A percentile compares a stretch with the other conserved stretches of the same genome.
Conservation (phyloP, 2,113 vertebrate genomes). For the Tapirus terrestris region DNA sequence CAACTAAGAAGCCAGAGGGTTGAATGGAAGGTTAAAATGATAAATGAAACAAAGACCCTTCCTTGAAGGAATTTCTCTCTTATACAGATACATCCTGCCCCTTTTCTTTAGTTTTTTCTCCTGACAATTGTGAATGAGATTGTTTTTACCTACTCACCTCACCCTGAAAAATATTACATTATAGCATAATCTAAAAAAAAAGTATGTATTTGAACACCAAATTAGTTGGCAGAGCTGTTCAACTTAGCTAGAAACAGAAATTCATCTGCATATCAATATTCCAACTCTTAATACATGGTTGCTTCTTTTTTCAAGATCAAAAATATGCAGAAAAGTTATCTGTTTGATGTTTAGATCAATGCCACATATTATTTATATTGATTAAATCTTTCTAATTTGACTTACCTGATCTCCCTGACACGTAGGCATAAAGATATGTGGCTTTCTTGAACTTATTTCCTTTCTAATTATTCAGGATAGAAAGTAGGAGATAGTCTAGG, state of each 20-base stretch:
- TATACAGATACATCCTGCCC: not conserved
- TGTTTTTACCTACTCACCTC: not conserved
- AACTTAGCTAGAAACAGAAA: not conserved
- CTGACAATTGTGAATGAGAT: not conserved
- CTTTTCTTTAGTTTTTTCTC: not conserved
- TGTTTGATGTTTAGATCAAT: not conserved
- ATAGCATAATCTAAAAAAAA: not conserved
- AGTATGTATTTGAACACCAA: not conserved
- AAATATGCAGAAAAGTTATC: not conserved
- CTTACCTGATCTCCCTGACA: not conserved
- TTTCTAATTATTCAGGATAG: not conserved
- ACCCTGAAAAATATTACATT: not conserved
- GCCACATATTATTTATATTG: not conserved
- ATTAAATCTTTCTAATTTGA: not conserved
- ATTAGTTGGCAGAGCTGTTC: not conserved
- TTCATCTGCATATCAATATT: not conserved
- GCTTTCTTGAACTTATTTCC: not conserved
- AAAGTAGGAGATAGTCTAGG: not conserved
- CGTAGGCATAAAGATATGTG: not conserved
- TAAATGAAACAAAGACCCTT: not conserved
- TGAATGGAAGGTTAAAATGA: not conserved
- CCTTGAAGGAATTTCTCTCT: not conserved
- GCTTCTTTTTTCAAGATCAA: not conserved
- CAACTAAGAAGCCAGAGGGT: not conserved
- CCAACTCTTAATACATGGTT: not conserved